Percentiles rank a stretch among this genome's conserved stretches.
Evolutionary conservation across 2,888 invertebrate genomes (phyloP).

Genomic region (Tiliacea aurago): DNA sequence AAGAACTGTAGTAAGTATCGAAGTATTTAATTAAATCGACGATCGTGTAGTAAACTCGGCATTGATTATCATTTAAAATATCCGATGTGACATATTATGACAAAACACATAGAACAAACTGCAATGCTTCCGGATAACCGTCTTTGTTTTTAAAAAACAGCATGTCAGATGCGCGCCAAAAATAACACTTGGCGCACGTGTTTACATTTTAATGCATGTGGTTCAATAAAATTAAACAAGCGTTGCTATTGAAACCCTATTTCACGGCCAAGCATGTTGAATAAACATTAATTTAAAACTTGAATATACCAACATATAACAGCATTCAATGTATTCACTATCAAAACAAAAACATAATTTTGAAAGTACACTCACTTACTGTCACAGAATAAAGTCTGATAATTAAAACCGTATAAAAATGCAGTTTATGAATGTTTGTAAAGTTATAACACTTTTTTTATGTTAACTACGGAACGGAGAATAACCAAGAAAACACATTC

Average conservation of each 20-base stretch:
- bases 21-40: conserved; percentile 1
- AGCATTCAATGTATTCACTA: conserved; percentile 22
- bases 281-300: conserved; percentile 15
- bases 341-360: conserved; percentile 44
- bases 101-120: conserved; percentile 20
- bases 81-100: conserved; percentile 3
- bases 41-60: not conserved
- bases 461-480: conserved; percentile 40
- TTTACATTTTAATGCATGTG: conserved; percentile 41
- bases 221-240: conserved; percentile 42
- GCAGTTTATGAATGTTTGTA: conserved; percentile 16
- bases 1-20: not conserved
- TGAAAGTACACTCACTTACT: conserved; percentile 51
- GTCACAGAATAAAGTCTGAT: conserved; percentile 26
- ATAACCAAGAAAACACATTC: conserved; percentile 44
- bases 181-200: conserved; percentile 76
- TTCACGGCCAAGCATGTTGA: conserved; percentile 16
- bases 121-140: conserved; percentile 8
- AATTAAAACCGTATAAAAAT: conserved; percentile 17
- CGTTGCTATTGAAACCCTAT: conserved; percentile 13
- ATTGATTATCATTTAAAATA: conserved; percentile 16
- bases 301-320: conserved; percentile 17
- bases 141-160: conserved; percentile 71
- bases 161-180: conserved; percentile 81
- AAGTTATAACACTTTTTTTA: conserved; percentile 46